Conservation (phyloP, 2,888 invertebrate species). For the Cephus pulcher region DNA sequence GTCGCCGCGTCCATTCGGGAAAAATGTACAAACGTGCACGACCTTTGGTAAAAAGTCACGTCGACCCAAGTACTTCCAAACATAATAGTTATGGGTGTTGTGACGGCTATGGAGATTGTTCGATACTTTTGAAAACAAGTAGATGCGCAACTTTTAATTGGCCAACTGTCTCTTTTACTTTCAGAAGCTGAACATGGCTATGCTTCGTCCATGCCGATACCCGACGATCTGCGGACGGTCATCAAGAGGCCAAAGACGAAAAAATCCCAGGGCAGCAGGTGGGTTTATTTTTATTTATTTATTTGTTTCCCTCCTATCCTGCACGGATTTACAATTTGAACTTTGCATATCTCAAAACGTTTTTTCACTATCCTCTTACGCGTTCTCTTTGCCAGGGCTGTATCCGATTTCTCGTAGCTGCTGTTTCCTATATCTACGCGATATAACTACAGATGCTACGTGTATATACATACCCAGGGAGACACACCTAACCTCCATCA, state of each 20-base stretch:
- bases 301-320: not conserved
- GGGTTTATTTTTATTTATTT: slow-evolving; percentile 52
- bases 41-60: not conserved
- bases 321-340: not conserved
- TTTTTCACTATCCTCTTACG: not conserved
- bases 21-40: not conserved
- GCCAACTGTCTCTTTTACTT: slow-evolving; percentile 71
- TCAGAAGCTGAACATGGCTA: slow-evolving; percentile 92
- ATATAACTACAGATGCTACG: too few species aligned
- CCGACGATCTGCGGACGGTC: slow-evolving; percentile 78
- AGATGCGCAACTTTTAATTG: slow-evolving; percentile 66
- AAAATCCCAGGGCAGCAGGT: slow-evolving; percentile 92
- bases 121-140: not conserved
- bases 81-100: not conserved
- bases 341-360: not conserved
- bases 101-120: slow-evolving; percentile 8
- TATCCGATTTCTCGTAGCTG: not conserved
- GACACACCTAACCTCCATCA: too few species aligned
- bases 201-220: slow-evolving; percentile 85
- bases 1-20: not conserved
- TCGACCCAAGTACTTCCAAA: not conserved
- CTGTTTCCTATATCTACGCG: too few species aligned
- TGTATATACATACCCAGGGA: too few species aligned
- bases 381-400: not conserved
- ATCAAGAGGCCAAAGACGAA: slow-evolving; percentile 85